phyloP scores from a whole-genome alignment of 2,113 vertebrate species.

The Elephantulus edwardii region DNA sequence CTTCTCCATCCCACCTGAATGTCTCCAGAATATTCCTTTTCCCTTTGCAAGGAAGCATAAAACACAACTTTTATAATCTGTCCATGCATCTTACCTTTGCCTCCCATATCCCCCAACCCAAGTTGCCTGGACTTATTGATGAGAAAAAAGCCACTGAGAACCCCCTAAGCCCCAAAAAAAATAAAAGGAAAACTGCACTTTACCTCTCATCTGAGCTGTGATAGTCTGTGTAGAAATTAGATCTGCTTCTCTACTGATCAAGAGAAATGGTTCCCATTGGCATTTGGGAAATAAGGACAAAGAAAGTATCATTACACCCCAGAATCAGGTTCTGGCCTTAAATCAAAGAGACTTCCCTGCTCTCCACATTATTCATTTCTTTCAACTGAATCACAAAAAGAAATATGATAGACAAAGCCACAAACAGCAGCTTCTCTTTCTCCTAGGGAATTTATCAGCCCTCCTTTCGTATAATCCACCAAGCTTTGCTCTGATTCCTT shows the following conservation, averaged over 20 bases:
- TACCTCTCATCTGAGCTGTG: background rate
- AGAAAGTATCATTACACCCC: background rate
- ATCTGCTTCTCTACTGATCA: background rate
- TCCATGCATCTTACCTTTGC: background rate
- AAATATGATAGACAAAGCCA: conserved; percentile 9
- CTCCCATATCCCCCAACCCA: background rate
- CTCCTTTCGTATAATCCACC: background rate
- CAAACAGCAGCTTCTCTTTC: background rate
- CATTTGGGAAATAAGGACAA: background rate
- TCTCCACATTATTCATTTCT: background rate
- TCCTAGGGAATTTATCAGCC: background rate
- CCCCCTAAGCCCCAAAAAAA: background rate
- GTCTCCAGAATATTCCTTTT: background rate
- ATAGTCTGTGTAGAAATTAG: background rate
- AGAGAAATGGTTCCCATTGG: background rate
- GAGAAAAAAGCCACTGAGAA: background rate
- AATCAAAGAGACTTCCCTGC: background rate
- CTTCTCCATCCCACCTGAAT: background rate
- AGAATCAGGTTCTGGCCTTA: background rate
- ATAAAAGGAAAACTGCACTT: background rate
- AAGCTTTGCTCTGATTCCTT: background rate
- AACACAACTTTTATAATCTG: rapidly evolving
- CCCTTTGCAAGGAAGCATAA: background rate
- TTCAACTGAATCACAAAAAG: conserved; percentile 25
- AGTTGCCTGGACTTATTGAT: background rate